Evolutionary conservation across 2,888 invertebrate genomes (phyloP).

Genomic region (Tribolium freemani): DNA sequence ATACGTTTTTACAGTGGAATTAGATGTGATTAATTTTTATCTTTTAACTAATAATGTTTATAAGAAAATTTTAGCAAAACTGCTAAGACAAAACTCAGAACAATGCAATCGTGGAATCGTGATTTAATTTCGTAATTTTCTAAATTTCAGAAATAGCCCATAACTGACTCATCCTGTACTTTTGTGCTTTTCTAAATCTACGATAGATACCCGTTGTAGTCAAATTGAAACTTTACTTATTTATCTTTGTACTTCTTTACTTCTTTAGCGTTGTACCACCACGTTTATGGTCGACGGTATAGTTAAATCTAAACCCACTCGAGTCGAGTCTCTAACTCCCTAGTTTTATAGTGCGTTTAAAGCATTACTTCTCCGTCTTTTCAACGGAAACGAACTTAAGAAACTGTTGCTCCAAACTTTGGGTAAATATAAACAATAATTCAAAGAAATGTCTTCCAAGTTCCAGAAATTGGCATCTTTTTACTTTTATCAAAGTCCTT

Average conservation of each 20-base stretch:
- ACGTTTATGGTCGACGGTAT: not conserved
- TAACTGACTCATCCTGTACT: too few species aligned
- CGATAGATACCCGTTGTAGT: too few species aligned
- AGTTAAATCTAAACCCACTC: not conserved
- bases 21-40: too few species aligned
- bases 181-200: too few species aligned
- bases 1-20: too few species aligned
- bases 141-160: too few species aligned
- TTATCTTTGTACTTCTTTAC: not conserved
- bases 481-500: constrained; percentile 16
- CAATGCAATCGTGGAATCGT: too few species aligned
- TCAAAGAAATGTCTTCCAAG: not conserved
- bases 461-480: not conserved
- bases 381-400: too few species aligned
- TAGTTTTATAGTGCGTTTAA: not conserved
- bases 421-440: not conserved
- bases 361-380: not conserved
- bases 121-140: too few species aligned
- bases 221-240: not conserved
- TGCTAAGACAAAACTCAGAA: too few species aligned
- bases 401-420: not conserved
- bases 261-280: not conserved
- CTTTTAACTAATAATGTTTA: too few species aligned
- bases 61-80: too few species aligned
- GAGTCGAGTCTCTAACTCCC: not conserved